Evolutionary conservation across 2,888 invertebrate genomes (phyloP).

Genomic region (Drosophila lutescens): DNA sequence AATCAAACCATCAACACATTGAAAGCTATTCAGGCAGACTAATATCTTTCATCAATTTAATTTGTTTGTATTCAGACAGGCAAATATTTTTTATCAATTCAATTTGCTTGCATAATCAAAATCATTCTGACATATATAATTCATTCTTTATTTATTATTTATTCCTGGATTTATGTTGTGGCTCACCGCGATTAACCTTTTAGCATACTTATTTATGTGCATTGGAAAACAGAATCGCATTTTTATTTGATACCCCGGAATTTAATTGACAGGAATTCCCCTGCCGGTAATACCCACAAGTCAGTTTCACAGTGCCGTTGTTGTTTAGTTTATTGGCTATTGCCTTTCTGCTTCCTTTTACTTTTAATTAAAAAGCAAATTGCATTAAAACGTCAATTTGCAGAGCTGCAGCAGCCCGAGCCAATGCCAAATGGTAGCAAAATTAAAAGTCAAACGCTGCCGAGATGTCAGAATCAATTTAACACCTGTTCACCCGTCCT

Average conservation of each 20-base stretch:
- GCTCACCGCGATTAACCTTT: not conserved
- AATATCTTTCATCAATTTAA: not conserved
- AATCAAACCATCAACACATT: not conserved
- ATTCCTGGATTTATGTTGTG: not conserved
- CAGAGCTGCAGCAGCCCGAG: conserved; percentile 9
- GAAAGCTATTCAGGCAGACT: not conserved
- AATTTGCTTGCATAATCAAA: not conserved
- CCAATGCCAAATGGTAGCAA: conserved; percentile 25
- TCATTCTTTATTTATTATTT: conserved; percentile 5
- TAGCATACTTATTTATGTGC: conserved; percentile 2
- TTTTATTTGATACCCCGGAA: not conserved
- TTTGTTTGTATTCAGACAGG: not conserved
- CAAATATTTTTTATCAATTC: not conserved
- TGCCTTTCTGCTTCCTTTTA: conserved; percentile 32
- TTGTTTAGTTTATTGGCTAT: conserved; percentile 40
- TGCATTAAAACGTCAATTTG: conserved; percentile 66
- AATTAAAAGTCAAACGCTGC: conserved; percentile 51
- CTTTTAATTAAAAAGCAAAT: conserved; percentile 68
- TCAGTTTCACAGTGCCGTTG: conserved; percentile 1
- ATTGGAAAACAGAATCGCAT: not conserved
- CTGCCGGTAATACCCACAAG: conserved; percentile 10
- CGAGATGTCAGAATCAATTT: conserved; percentile 69
- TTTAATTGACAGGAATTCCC: conserved; percentile 9
- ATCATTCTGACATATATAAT: not conserved
- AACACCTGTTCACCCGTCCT: conserved; percentile 49